Evolutionary conservation across 2,888 invertebrate genomes (phyloP), one percentile per base, ranked within the genome.

Genomic region (Orthosia gothica): DNA sequence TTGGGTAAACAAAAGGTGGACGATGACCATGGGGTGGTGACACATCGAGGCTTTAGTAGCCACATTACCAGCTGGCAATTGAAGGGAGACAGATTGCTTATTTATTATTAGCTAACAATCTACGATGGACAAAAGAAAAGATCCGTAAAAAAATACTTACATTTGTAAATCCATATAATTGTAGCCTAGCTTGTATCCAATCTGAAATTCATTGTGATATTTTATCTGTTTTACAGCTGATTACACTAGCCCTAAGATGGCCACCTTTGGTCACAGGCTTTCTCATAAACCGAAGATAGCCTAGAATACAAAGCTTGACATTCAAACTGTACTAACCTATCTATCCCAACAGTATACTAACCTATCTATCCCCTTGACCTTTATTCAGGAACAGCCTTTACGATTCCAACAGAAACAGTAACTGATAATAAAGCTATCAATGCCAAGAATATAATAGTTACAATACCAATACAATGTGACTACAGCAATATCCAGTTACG

Each of bases 1-100:
- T 86, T 84, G 78, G 76, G 87, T 88, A 89, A 83, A 87, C 86
- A 88, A 84, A 85, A 87, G 85, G 87, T 86, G 85, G 82, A 85
- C 85, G 79, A 80, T 89, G 87, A 84, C 89, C 86, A 84, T 74
- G 71, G 84, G 76, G 80, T 68, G 74, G 75, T 78, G 79, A 79
- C 77, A 70, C 62, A 70, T 76, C 65, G 52, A 71, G 68, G 63
- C 61, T 72, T 70, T 67, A 63, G 65, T 72, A 59, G 57, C n/a
- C 58, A 68, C 59, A 70, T 66, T 54, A 49, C 61, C 64, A 12
- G 1, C 62, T 18, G 16, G 26, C 26, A 54, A 72, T 67, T 75
- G 58, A 75, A 58, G 57, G n/a, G 9, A 61, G 55, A 63, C 32
- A 57, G 45, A 47, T 64, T 59, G 55, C 47, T 55, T 40, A 75